Conservation (phyloP, 1,140 invertebrate genomes). For the Drosophila azteca region DNA sequence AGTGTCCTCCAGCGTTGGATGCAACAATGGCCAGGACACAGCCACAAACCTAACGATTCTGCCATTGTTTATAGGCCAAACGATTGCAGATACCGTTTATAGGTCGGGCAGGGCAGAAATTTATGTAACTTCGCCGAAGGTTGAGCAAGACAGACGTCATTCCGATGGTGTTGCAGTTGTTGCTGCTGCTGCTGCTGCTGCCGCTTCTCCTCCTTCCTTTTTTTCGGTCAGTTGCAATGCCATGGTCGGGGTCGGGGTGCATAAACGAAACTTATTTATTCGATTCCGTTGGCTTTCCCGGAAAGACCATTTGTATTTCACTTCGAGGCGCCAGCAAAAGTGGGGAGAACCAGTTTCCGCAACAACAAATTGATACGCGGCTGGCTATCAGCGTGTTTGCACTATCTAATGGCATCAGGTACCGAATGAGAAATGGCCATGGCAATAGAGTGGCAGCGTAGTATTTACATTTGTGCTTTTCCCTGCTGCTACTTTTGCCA, state of each 20-base stretch:
- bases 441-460: constrained; percentile 1
- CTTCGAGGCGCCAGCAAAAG: constrained; percentile 26
- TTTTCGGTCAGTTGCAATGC: constrained; percentile 11
- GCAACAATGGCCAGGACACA: constrained; percentile 43
- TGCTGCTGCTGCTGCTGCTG: neutral
- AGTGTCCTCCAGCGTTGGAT: constrained; percentile 39
- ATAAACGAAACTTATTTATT: constrained; percentile 68
- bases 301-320: constrained; percentile 26
- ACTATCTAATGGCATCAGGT: constrained; percentile 65
- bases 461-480: constrained; percentile 66
- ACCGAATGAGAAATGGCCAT: constrained; percentile 59
- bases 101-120: constrained; percentile 44
- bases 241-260: constrained; percentile 17
- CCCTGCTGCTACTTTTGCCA: neutral
- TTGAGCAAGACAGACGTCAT: constrained; percentile 46
- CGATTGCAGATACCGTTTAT: constrained; percentile 48
- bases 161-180: constrained; percentile 23
- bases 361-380: constrained; percentile 60
- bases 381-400: constrained; percentile 56
- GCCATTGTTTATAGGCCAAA: constrained; percentile 52
- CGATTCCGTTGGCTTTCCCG: constrained; percentile 37
- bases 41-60: constrained; percentile 62
- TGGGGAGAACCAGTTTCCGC: constrained; percentile 32
- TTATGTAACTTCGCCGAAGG: constrained; percentile 49
- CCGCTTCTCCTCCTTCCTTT: neutral